Conservation (phyloP, 2,113 vertebrate genomes). For the Melierax canorus region DNA sequence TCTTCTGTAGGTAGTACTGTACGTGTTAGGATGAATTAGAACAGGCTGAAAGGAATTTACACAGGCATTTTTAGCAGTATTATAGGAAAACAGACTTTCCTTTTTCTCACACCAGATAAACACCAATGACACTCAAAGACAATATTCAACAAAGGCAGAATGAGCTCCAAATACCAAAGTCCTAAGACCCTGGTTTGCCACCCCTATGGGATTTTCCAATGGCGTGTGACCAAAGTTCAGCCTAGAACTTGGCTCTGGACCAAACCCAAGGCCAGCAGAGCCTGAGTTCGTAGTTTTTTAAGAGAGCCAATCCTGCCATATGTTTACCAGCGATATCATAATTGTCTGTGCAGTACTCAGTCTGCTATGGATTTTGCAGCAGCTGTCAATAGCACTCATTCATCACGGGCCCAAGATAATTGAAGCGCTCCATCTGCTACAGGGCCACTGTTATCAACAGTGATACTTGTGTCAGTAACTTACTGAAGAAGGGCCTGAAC, state of each 20-base stretch:
- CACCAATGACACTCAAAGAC: not conserved
- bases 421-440: slow-evolving; percentile 64
- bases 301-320: slow-evolving; percentile 37
- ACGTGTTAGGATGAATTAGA: not conserved
- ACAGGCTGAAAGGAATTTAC: not conserved
- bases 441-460: slow-evolving; percentile 50
- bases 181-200: not conserved
- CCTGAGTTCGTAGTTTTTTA: not conserved
- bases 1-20: not conserved
- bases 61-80: not conserved
- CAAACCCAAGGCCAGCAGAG: not conserved
- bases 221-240: not conserved
- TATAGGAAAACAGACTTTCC: not conserved
- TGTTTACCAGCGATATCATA: slow-evolving; percentile 57
- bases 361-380: slow-evolving; percentile 66
- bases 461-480: slow-evolving; percentile 62
- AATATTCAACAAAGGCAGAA: not conserved
- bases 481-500: slow-evolving; percentile 52
- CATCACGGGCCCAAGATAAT: slow-evolving; percentile 57
- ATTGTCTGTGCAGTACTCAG: slow-evolving; percentile 55
- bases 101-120: not conserved
- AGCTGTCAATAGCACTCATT: slow-evolving; percentile 63
- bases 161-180: not conserved
- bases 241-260: slow-evolving; percentile 33
- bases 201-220: not conserved